phyloP scores from a whole-genome alignment of 2,113 vertebrate genomes.

The Perca fluviatilis region DNA sequence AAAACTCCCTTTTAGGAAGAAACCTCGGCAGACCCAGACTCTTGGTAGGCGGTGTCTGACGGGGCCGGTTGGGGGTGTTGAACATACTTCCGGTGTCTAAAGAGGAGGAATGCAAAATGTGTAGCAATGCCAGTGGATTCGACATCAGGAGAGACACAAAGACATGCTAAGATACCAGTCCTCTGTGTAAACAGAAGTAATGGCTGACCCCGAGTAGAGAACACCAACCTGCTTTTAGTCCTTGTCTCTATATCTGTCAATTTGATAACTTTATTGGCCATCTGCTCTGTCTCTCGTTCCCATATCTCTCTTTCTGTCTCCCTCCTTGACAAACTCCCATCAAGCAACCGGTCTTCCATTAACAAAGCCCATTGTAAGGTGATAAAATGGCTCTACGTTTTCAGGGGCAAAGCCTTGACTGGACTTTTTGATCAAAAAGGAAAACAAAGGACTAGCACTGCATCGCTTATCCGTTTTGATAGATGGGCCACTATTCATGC shows the following conservation, averaged over 20 bases:
- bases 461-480: conserved; percentile 26
- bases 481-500: conserved; percentile 21
- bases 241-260: background rate
- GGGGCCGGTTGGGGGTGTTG: no score
- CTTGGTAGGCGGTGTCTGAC: no score
- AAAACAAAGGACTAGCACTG: conserved; percentile 21
- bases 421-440: conserved; percentile 21
- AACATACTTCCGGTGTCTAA: background rate
- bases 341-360: background rate
- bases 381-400: conserved; percentile 46
- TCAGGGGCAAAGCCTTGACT: conserved; percentile 22
- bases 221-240: background rate
- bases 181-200: conserved; percentile 31
- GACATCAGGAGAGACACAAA: background rate
- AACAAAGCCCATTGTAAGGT: conserved; percentile 43
- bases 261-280: conserved; percentile 23
- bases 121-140: background rate
- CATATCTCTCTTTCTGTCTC: background rate
- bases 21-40: no score
- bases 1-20: no score
- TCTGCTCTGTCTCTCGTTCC: background rate
- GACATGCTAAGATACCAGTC: background rate
- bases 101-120: conserved; percentile 1
- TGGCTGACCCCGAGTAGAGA: background rate
- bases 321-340: background rate